Conservation (phyloP, 1,140 invertebrate species). For the Paraescarpia echinospica region DNA sequence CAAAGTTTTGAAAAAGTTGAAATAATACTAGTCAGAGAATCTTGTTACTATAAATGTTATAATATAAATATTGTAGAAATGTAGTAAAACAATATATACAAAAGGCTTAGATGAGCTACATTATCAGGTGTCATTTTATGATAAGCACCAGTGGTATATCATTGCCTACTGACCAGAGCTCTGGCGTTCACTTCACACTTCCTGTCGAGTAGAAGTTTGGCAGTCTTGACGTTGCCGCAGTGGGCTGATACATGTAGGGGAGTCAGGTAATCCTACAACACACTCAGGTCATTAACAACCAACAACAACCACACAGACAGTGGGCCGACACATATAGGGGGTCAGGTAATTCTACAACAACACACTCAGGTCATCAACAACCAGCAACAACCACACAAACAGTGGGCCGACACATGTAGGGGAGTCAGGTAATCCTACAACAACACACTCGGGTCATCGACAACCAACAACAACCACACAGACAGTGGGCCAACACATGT, state of each 20-base stretch:
- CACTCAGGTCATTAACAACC: not conserved
- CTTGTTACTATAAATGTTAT: not conserved
- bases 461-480: too few relatives aligned
- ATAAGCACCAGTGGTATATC: not conserved
- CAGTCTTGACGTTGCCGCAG: conserved; percentile 89
- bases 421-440: too few relatives aligned
- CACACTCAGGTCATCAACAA: too few relatives aligned
- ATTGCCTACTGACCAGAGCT: conserved; percentile 25
- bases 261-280: conserved; percentile 83
- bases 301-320: not conserved
- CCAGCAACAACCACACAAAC: too few relatives aligned
- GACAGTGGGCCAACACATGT: too few relatives aligned
- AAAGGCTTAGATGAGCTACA: conserved; percentile 6
- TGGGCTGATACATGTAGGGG: conserved; percentile 95
- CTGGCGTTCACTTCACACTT: conserved; percentile 60
- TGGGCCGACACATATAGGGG: not conserved
- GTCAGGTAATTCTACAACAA: too few relatives aligned
- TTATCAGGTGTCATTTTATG: not conserved
- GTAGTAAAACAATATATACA: not conserved
- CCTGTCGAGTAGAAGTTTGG: conserved; percentile 88
- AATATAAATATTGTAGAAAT: not conserved
- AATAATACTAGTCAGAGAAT: too few relatives aligned
- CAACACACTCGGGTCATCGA: too few relatives aligned
- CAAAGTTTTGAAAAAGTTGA: not conserved
- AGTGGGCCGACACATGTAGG: too few relatives aligned